A percentile compares a stretch with the other conserved stretches of the same genome.
These are phyloP conservation scores for Dysmachus trigonus DNA, from an alignment of 2,888 invertebrate species.

Conservation along the genomic window DNA sequence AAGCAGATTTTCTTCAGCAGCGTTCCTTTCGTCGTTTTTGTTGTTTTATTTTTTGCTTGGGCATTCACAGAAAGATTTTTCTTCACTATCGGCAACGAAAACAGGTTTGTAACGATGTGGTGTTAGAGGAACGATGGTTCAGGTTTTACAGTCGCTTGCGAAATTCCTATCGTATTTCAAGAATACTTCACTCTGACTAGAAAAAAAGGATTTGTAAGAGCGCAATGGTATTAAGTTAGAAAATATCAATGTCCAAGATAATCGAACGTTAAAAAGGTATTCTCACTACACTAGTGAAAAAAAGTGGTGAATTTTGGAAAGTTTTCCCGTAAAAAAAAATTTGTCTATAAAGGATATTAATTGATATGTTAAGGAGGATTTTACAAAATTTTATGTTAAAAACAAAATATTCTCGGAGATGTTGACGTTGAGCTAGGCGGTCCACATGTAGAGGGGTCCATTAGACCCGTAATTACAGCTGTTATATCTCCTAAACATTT, in stretches of 20 bases:
- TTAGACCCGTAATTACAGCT: no score
- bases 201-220: background rate
- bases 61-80: constrained; percentile 9
- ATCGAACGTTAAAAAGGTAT: background rate
- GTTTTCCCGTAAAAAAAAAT: no score
- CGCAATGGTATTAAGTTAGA: background rate
- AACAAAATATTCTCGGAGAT: no score
- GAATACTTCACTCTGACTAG: background rate
- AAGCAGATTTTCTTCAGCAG: constrained; percentile 26
- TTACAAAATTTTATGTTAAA: no score
- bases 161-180: background rate
- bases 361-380: no score
- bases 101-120: constrained; percentile 20
- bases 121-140: constrained; percentile 25
- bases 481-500: no score
- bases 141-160: constrained; percentile 12
- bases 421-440: no score
- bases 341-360: no score
- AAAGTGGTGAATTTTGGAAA: no score
- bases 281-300: no score
- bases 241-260: background rate
- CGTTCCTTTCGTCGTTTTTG: background rate
- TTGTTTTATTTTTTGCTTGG: background rate
- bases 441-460: no score
- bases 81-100: constrained; percentile 19